A percentile compares a stretch with the other conserved stretches of the same genome.
Conservation (phyloP, 2,797 vertebrate genomes). For the Argyrosomus regius region DNA sequence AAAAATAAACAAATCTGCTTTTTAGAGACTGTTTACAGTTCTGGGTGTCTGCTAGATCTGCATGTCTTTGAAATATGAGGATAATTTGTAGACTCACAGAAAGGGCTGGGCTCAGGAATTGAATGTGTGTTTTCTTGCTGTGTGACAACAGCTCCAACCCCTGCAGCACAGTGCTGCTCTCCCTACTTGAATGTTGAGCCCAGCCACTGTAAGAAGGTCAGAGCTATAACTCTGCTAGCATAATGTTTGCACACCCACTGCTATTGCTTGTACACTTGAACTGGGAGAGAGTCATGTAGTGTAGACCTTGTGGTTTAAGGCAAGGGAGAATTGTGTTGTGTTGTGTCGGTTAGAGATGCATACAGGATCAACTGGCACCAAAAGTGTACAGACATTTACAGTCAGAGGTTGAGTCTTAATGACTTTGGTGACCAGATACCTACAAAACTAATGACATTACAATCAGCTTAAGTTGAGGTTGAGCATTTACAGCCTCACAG, state of each 20-base stretch:
- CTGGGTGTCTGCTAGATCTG: background rate
- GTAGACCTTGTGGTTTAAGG: background rate
- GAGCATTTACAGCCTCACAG: background rate
- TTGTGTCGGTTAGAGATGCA: too few species aligned
- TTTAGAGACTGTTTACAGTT: constrained; percentile 21
- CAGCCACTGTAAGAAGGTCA: constrained; percentile 31
- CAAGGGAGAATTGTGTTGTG: background rate
- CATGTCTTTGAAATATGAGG: constrained; percentile 14
- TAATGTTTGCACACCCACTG: constrained; percentile 17
- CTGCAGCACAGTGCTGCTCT: background rate
- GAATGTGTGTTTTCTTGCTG: background rate
- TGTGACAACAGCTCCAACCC: background rate
- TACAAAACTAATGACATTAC: background rate
- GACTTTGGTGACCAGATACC: background rate
- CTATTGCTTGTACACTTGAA: constrained; percentile 1
- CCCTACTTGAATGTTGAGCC: background rate
- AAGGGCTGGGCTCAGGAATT: background rate
- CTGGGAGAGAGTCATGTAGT: background rate
- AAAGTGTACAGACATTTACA: background rate
- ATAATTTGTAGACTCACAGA: constrained; percentile 6
- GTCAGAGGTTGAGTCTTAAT: background rate
- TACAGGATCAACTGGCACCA: too few species aligned
- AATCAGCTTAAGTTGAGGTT: background rate
- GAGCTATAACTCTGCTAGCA: constrained; percentile 13
- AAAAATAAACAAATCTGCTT: background rate